A percentile compares a stretch with the other conserved stretches of the same genome.
Evolutionary conservation across 2,113 vertebrate genomes (phyloP).

Genomic region (Gallinago media): DNA sequence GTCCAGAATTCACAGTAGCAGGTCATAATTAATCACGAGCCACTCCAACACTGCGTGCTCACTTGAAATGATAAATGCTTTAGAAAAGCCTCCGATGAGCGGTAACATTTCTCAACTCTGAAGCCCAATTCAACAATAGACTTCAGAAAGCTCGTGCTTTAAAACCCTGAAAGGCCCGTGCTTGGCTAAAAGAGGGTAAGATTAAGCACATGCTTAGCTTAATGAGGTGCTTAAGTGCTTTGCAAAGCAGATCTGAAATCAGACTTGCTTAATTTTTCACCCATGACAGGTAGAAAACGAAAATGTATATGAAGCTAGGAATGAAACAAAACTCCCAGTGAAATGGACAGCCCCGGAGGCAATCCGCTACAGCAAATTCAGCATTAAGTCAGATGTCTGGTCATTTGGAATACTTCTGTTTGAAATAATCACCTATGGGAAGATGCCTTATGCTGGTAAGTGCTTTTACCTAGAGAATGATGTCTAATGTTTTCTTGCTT

Average conservation of each 20-base stretch:
- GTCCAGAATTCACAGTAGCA: conserved; percentile 34
- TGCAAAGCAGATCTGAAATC: conserved; percentile 1
- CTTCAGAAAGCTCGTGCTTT: neutral
- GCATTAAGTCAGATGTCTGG: conserved; percentile 96
- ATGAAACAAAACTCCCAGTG: conserved; percentile 91
- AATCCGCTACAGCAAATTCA: conserved; percentile 84
- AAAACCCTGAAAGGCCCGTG: neutral
- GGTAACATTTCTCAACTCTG: neutral
- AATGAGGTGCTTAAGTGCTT: neutral
- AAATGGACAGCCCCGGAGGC: conserved; percentile 98
- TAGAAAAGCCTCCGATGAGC: neutral
- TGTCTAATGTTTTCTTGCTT: neutral
- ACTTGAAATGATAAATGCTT: conserved; percentile 48
- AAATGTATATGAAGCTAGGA: conserved; percentile 84
- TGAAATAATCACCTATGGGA: conserved; percentile 95
- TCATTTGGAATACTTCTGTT: conserved; percentile 94
- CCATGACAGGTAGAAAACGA: conserved; percentile 82
- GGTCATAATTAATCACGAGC: conserved; percentile 40
- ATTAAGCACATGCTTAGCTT: neutral
- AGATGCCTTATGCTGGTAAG: conserved; percentile 92
- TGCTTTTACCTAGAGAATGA: conserved; percentile 20
- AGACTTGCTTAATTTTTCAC: conserved; percentile 17
- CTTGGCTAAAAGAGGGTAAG: neutral
- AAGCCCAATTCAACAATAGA: neutral
- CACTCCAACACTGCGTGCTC: neutral